Base-by-base conservation (phyloP, 2,888 invertebrate genomes). In the Ditylenchus weischeri region DNA sequence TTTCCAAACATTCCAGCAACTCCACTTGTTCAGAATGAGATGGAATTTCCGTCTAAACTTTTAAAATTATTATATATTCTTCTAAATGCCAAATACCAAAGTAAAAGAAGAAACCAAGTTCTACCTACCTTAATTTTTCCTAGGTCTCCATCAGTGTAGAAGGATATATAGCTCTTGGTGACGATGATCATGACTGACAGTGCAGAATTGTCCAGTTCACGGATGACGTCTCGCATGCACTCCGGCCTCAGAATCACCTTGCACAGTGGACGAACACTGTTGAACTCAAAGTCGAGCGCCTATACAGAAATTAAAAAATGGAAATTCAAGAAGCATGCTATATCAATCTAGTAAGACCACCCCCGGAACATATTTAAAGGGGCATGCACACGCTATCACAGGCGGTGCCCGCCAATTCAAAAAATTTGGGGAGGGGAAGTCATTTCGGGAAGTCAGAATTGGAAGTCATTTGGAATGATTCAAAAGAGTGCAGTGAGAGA, bases 71-170 rank as follows among this genome's bases (percentile, higher is more conserved):
- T 18, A 2, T 6, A 2, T 8, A 15, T 35, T 29, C 29, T 29
- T 23, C 58, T 57, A 5, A 23, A 23, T 57, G 1, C 36, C 36
- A 18, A 19, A 63, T 29, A n/a, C 19, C 8, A 18, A 15, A 18
- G 19, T 35, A 15, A 48, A 11, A 38, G 29, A 13, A 51, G n/a
- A 23, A 57, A 15, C 15, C 1, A 23, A 51, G 3, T 15, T 2
- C 36, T 11, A 11, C 51, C 48, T 57, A 66, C 71, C 61, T 71
- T 71, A 35, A 71, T 58, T 13, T 66, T 72, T 18, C 71, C 71
- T 8, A 71, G 35, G 47, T 71, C 71, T 19, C 71, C 71, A 47
- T 43, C 49, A 8, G 69, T 70, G 21, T 62, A 66, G 35, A 71
- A 71, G 3, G 63, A 43, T 19, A 71, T 18, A 21, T 65, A 58